phyloP scores from a whole-genome alignment of 2,797 vertebrate species.

The Leucoraja ocellata region DNA sequence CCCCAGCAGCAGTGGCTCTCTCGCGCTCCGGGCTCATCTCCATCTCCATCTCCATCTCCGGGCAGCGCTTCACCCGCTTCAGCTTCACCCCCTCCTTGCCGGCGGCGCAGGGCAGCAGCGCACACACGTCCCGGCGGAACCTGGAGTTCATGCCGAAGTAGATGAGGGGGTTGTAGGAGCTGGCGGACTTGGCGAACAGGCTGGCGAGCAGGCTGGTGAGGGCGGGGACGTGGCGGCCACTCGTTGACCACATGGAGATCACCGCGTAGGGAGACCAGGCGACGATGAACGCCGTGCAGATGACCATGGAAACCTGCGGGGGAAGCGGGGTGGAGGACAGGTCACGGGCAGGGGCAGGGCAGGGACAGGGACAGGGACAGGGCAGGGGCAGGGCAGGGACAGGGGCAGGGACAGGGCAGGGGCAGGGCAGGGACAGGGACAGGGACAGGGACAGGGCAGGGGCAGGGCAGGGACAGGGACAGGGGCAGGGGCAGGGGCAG shows the following conservation, averaged over 20 bases:
- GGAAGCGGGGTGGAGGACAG: constrained; percentile 16
- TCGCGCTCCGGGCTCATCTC: constrained; percentile 44
- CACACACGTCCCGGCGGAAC: constrained; percentile 66
- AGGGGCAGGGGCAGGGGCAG: too few relatives aligned
- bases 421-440: too few relatives aligned
- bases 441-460: too few relatives aligned
- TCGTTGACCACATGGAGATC: constrained; percentile 81
- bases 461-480: too few relatives aligned
- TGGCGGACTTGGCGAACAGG: constrained; percentile 77
- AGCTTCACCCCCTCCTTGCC: constrained; percentile 65
- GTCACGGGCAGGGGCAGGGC: neutral
- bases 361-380: too few relatives aligned
- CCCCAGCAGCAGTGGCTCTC: too few relatives aligned
- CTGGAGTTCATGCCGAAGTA: constrained; percentile 84
- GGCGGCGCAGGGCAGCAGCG: constrained; percentile 61
- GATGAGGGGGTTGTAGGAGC: constrained; percentile 78
- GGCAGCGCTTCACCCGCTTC: constrained; percentile 62
- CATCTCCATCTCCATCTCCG: constrained; percentile 54
- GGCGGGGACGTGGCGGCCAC: constrained; percentile 67
- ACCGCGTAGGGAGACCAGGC: constrained; percentile 87
- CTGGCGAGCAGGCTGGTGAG: constrained; percentile 77
- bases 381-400: too few relatives aligned
- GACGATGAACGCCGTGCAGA: constrained; percentile 74
- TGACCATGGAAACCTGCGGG: constrained; percentile 71
- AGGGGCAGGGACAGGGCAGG: too few relatives aligned